Base-by-base conservation (phyloP, 2,113 vertebrate genomes). In the Mesocricetus auratus region DNA sequence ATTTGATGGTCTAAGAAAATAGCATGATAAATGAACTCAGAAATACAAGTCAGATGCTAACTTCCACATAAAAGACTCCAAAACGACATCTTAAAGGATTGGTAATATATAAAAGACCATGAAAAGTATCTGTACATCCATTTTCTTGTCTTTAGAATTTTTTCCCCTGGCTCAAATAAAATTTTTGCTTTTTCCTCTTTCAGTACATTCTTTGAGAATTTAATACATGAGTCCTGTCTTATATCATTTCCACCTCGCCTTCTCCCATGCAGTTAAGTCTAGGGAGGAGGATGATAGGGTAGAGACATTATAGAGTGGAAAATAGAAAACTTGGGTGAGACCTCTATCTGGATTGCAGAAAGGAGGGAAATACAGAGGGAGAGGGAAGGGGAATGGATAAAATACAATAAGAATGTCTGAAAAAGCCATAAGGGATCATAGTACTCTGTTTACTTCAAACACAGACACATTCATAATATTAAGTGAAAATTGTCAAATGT, bases 61-160 rank as follows among this genome's bases (percentile, higher is more conserved):
- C 78, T 87, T 86, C 93, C 33, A 92, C 21, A 47, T 94, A 71
- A 81, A 58, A 81, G n/a, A 88, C 8, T 13, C 12, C n/a, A 68
- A 92, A 58, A 69, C 22, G 90, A 74, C 26, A 87, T 31, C 15
- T 69, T 50, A 17, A 93, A 74, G 53, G 36, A 82, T 47, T 69
- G 62, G 89, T 81, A 88, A 81, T 85, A 86, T 64, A 87, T 92
- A 75, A 96, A 78, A 91, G 45, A 42, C 21, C 29, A 88, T 58
- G 60, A 93, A 75, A 95, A 88, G 12, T 62, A 82, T 19, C 39
- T n/a, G 21, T 69, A 9, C 0, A 22, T 89, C 66, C 75, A 21
- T 91, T 78, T 93, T 83, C 39, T 26, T n/a, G 33, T 6, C 17
- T 77, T 85, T 89, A 36, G 5, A 5, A 64, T 85, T 85, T 68